Base-by-base conservation (phyloP, 2,888 invertebrate genomes). In the Spialia ferax region DNA sequence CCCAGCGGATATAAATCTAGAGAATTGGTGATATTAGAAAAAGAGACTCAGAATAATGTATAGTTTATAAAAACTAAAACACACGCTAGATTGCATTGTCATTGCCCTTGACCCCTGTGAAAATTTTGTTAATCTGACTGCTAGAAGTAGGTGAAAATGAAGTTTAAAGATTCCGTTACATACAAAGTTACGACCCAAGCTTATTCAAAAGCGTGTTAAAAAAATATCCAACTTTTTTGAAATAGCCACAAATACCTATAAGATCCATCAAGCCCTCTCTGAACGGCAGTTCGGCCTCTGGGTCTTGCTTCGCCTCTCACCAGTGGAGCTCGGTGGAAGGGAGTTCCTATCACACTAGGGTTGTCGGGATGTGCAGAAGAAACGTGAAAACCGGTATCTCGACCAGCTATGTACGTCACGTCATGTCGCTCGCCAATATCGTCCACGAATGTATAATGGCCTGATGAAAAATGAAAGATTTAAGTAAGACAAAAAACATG, bases 371-470 rank as follows among this genome's bases (percentile, higher is more conserved):
- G 94, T 0, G 95, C 94, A 0, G 96, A 96, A 23, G 95, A 95
- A 1, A 97, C 96, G 80, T 96, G 96, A 84, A 96, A 97, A 0
- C 97, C 97, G 0, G 96, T 96, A 71, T 96, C 95, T 48, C 96
- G 94, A 0, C 97, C 97, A 3, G 97, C 97, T 45, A 96, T 95
- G 86, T 96, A 97, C 22, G 96, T 95, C 0, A 97, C 97, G 74
- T 96, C 96, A 79, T 97, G 97, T 0, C 96, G 92, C 77, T 97
- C 96, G 0, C 97, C 97, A 29, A 96, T 95, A 79, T 97, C 97
- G 76, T 97, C 97, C 20, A 96, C 87, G 80, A 95, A 97, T 0
- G 96, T 95, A 80, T 96, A 97, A 70, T 95, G 94, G 18, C 96
- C 96, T 94, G 85, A 52, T 68, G 61, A 55, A 45, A 15, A 20